A percentile compares a stretch with the other conserved stretches of the same genome.
These are phyloP conservation scores for Antechinus flavipes DNA, from an alignment of 2,113 vertebrate genomes.

Conservation along the genomic window DNA sequence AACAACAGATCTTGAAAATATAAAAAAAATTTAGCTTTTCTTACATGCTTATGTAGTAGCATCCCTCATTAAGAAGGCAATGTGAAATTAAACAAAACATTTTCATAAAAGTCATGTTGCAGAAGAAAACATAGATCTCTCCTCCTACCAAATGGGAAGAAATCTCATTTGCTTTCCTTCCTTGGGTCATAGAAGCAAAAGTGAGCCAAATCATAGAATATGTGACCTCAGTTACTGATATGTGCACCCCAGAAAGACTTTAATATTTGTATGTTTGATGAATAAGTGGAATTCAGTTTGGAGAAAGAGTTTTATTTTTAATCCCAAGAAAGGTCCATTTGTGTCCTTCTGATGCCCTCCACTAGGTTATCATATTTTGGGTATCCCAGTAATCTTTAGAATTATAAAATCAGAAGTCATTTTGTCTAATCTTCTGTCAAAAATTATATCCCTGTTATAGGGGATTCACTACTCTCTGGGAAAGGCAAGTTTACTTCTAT, in stretches of 20 bases:
- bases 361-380: not conserved
- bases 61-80: too few relatives aligned
- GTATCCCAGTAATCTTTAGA: not conserved
- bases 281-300: not conserved
- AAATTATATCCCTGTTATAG: not conserved
- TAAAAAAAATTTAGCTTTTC: not conserved
- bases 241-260: not conserved
- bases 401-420: not conserved
- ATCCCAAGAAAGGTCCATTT: not conserved
- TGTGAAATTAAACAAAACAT: too few relatives aligned
- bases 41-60: not conserved
- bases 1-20: not conserved
- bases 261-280: not conserved
- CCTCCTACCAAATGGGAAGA: not conserved
- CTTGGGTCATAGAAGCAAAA: not conserved
- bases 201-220: not conserved
- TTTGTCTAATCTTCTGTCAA: not conserved
- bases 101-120: too few relatives aligned
- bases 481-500: not conserved
- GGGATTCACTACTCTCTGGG: not conserved
- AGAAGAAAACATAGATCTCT: too few relatives aligned
- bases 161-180: not conserved
- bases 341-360: not conserved
- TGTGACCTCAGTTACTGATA: not conserved
- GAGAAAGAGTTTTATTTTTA: not conserved